Conservation (phyloP, 2,888 invertebrate genomes). For the Limnephilus lunatus region DNA sequence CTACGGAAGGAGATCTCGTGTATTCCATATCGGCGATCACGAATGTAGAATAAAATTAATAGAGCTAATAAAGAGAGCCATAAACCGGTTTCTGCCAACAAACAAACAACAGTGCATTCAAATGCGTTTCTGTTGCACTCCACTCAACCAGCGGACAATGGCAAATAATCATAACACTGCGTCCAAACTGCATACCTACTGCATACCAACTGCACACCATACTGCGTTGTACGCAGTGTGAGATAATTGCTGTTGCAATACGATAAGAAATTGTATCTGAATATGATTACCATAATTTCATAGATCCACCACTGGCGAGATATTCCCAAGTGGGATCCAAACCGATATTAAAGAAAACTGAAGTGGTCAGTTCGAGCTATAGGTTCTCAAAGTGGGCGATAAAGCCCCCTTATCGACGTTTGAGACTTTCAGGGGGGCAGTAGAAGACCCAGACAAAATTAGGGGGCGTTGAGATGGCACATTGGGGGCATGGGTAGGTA, state of each 20-base stretch:
- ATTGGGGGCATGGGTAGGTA: too few species aligned
- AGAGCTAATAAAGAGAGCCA: not conserved
- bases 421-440: too few species aligned
- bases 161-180: not conserved
- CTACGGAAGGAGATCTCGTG: not conserved
- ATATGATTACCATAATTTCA: not conserved
- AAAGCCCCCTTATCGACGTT: too few species aligned
- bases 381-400: too few species aligned
- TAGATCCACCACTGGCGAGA: not conserved
- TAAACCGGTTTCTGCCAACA: not conserved
- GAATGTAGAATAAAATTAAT: not conserved
- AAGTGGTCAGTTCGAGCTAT: too few species aligned
- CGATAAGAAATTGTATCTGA: not conserved
- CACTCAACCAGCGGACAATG: not conserved
- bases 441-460: too few species aligned
- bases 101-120: not conserved
- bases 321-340: not conserved
- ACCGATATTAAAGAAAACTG: not conserved
- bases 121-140: not conserved
- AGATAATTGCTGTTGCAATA: not conserved
- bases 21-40: not conserved
- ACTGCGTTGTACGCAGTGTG: not conserved
- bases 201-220: not conserved
- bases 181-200: not conserved
- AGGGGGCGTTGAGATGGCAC: too few species aligned